phyloP scores from a whole-genome alignment of 2,888 invertebrate genomes.

The Tenthredo scrophulariae region DNA sequence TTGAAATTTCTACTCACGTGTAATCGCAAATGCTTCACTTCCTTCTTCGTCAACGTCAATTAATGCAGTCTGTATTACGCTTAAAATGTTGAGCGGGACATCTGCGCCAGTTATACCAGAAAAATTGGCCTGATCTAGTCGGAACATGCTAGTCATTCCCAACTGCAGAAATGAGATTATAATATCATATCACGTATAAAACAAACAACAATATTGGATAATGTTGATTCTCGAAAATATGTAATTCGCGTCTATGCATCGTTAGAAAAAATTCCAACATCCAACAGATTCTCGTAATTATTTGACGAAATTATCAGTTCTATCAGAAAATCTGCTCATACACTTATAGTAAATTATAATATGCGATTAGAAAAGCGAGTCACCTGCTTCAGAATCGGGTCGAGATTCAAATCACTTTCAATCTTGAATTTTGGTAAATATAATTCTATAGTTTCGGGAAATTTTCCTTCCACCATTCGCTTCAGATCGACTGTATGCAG shows the following conservation, averaged over 20 bases:
- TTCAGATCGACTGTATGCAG: constrained; percentile 70
- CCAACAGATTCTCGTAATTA: neutral
- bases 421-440: constrained; percentile 88
- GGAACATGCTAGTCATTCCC: constrained; percentile 19
- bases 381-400: constrained; percentile 83
- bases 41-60: constrained; percentile 94
- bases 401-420: constrained; percentile 84
- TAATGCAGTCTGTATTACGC: constrained; percentile 91
- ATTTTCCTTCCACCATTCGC: neutral
- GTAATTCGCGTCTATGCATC: constrained; percentile 57
- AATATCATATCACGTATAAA: neutral
- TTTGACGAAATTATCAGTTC: neutral
- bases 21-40: constrained; percentile 92
- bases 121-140: constrained; percentile 70
- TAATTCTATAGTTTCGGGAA: constrained; percentile 81
- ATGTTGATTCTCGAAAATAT: neutral
- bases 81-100: constrained; percentile 82
- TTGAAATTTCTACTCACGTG: constrained; percentile 82
- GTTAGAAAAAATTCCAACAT: neutral
- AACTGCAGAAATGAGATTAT: neutral
- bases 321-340: neutral
- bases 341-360: neutral
- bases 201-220: neutral
- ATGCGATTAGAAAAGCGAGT: neutral
- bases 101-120: constrained; percentile 79